Conservation (phyloP, 2,888 invertebrate genomes). For the Eilema griseolum region DNA sequence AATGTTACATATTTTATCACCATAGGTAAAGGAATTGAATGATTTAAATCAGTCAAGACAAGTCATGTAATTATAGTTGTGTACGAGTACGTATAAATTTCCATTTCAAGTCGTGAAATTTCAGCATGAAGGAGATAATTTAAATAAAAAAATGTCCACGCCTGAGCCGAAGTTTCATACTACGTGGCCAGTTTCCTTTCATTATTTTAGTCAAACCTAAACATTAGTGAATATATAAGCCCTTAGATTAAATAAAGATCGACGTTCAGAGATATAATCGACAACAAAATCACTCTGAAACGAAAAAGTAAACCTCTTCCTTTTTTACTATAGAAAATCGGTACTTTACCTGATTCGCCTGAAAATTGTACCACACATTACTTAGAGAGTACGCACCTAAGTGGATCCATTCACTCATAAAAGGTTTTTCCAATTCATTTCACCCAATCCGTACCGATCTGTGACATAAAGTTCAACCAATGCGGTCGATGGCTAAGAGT, state of each 20-base stretch:
- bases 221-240: background rate
- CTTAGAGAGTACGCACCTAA: constrained; percentile 35
- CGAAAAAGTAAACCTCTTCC: constrained; percentile 15
- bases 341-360: constrained; percentile 19
- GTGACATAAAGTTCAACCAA: constrained; percentile 33
- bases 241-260: background rate
- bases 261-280: background rate
- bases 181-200: too few relatives aligned
- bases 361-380: constrained; percentile 34
- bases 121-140: background rate
- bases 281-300: constrained; percentile 11
- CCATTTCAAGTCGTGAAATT: background rate
- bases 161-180: too few relatives aligned
- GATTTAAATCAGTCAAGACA: too few relatives aligned
- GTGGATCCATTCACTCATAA: constrained; percentile 50
- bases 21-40: too few relatives aligned
- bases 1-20: too few relatives aligned
- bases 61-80: background rate
- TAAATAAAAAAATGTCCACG: too few relatives aligned
- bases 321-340: constrained; percentile 34
- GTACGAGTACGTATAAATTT: background rate
- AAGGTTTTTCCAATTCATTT: constrained; percentile 52
- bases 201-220: background rate
- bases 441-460: constrained; percentile 28
- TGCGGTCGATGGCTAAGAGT: constrained; percentile 15